Conservation (phyloP, 2,888 invertebrate species). For the Leistus spinibarbis region DNA sequence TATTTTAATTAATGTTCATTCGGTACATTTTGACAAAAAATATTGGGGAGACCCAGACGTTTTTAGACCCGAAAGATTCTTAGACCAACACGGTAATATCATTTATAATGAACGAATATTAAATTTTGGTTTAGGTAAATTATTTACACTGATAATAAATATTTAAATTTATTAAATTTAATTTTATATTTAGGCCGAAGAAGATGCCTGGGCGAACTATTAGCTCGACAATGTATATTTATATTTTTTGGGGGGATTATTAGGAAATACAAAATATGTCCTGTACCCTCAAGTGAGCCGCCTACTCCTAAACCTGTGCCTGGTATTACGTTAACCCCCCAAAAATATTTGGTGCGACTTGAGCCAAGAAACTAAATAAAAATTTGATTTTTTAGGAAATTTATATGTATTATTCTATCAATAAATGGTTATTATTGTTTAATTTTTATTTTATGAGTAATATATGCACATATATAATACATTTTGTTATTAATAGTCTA, state of each 20-base stretch:
- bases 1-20: constrained; percentile 53
- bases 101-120: constrained; percentile 50
- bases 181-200: constrained; percentile 61
- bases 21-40: constrained; percentile 63
- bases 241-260: constrained; percentile 66
- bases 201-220: constrained; percentile 68
- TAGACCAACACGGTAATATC: constrained; percentile 55
- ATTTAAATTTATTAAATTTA: neutral
- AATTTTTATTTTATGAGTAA: neutral
- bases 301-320: constrained; percentile 58
- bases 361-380: neutral
- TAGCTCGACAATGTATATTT: constrained; percentile 67
- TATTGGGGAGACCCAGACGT: constrained; percentile 66
- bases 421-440: neutral
- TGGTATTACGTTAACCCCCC: constrained; percentile 64
- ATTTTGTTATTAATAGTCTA: too few relatives aligned
- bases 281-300: constrained; percentile 53
- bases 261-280: constrained; percentile 61
- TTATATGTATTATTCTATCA: neutral
- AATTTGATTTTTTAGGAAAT: neutral
- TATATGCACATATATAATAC: too few relatives aligned
- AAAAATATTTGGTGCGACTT: constrained; percentile 57
- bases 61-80: constrained; percentile 70
- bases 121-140: constrained; percentile 56
- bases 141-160: neutral